These are phyloP conservation scores for Ips nitidus DNA, from an alignment of 1,140 invertebrate genomes.

Conservation along the genomic window DNA sequence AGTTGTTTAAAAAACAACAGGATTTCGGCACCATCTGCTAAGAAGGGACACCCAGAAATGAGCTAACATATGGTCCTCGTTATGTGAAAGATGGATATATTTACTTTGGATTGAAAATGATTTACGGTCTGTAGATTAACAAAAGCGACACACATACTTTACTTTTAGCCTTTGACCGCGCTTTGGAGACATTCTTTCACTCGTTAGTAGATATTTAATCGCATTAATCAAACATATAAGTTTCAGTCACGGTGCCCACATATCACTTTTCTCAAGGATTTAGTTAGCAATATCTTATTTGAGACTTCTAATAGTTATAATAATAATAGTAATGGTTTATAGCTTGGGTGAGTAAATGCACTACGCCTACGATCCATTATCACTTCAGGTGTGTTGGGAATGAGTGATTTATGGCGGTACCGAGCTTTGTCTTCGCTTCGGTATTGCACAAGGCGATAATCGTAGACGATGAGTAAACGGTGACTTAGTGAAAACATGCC, in stretches of 20 bases:
- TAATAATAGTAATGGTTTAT: constrained; percentile 1
- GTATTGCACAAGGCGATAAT: no score
- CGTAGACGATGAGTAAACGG: no score
- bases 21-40: neutral
- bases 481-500: no score
- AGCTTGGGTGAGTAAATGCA: neutral
- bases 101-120: constrained; percentile 2
- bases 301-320: neutral
- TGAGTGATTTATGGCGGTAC: neutral
- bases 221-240: neutral
- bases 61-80: constrained; percentile 5
- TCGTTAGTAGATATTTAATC: neutral
- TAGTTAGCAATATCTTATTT: neutral
- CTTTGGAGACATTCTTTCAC: neutral
- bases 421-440: no score
- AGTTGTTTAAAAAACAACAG: neutral
- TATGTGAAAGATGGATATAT: neutral
- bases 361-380: neutral
- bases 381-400: neutral
- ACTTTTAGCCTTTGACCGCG: neutral
- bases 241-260: neutral
- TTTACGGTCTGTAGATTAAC: constrained; percentile 1
- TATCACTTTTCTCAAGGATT: neutral
- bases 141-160: neutral
- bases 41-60: neutral